Conservation (phyloP, 1,140 invertebrate species). For the Panagrolaimus sp. region DNA sequence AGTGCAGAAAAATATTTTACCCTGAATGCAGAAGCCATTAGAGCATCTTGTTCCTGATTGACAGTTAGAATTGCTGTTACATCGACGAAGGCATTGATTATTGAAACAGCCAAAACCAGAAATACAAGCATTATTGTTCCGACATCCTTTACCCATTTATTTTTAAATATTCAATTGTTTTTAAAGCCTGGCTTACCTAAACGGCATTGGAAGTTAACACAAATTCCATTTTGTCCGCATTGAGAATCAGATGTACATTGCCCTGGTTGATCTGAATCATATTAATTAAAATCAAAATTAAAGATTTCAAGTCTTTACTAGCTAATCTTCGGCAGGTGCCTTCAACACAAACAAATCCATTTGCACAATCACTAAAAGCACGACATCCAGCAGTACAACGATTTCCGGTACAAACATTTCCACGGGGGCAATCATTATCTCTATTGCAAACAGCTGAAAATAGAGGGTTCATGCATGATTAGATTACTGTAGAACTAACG, state of each 20-base stretch:
- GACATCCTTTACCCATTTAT: neutral
- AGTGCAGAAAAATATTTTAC: neutral
- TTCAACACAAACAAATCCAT: neutral
- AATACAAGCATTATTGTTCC: neutral
- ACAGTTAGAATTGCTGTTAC: neutral
- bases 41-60: neutral
- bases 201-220: neutral
- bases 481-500: neutral
- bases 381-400: neutral
- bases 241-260: neutral
- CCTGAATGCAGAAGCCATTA: conserved; percentile 6
- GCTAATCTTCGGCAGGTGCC: neutral
- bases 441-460: neutral
- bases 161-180: neutral
- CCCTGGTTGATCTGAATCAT: too few species aligned
- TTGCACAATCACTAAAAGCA: conserved; percentile 6
- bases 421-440: neutral
- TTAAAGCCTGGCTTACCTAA: neutral
- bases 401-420: neutral
- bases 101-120: neutral
- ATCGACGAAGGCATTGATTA: neutral
- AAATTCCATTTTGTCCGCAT: conserved; percentile 4
- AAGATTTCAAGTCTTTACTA: neutral
- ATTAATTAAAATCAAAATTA: too few species aligned
- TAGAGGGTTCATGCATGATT: too few species aligned